Conservation (phyloP, 2,797 vertebrate species). For the Darevskia mixta region DNA sequence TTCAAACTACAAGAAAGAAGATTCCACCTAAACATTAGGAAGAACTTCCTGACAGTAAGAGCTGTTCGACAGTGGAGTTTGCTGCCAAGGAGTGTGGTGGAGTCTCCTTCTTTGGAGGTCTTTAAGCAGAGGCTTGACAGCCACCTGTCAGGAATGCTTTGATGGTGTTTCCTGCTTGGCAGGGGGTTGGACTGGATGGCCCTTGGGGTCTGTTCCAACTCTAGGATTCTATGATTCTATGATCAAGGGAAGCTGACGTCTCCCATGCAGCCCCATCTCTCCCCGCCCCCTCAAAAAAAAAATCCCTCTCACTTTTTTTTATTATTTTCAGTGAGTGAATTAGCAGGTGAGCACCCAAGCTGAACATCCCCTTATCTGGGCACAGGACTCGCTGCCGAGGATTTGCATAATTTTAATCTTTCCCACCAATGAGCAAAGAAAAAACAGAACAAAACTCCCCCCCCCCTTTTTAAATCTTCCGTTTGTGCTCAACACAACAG, state of each 20-base stretch:
- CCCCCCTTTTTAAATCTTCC: conserved; percentile 72
- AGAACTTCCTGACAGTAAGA: no score
- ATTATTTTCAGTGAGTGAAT: conserved; percentile 66
- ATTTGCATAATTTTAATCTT: conserved; percentile 81
- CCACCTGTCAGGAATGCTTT: no score
- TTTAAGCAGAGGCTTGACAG: no score
- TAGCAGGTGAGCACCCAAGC: conserved; percentile 74
- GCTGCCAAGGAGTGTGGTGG: no score
- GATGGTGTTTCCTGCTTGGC: no score
- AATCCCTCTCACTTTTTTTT: background rate
- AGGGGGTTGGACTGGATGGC: no score
- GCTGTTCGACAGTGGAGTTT: no score
- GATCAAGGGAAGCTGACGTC: background rate
- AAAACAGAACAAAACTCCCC: conserved; percentile 73
- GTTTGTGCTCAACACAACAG: conserved; percentile 71
- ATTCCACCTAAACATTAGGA: no score
- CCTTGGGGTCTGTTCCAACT: no score
- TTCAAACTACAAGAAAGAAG: no score
- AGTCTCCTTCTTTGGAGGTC: no score
- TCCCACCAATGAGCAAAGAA: conserved; percentile 76
- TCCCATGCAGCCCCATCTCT: conserved; percentile 54
- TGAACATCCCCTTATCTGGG: conserved; percentile 76
- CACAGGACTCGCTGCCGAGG: conserved; percentile 62
- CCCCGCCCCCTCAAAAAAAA: background rate
- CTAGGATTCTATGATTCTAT: background rate